Conservation (phyloP, 1,140 invertebrate genomes). For the Onthophagus taurus region DNA sequence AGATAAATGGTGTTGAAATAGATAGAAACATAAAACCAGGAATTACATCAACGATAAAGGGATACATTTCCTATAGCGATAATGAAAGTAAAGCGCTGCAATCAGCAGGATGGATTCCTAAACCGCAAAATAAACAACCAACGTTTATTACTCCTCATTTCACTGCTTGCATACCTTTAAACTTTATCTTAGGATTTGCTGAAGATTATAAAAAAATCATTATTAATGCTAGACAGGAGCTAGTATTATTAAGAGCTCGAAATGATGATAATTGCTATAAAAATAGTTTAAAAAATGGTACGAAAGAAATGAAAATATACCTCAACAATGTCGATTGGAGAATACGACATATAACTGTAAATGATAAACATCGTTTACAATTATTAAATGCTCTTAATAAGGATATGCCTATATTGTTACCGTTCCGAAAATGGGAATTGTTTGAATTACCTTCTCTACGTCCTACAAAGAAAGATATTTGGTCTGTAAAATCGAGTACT, state of each 20-base stretch:
- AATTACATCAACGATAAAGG: slow-evolving; percentile 36
- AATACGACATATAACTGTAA: background rate
- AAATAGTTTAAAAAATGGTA: background rate
- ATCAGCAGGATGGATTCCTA: slow-evolving; percentile 28
- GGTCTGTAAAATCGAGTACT: slow-evolving; percentile 17
- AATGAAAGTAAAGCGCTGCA: slow-evolving; percentile 20
- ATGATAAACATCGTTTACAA: background rate
- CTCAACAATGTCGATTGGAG: slow-evolving; percentile 4
- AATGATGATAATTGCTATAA: slow-evolving; percentile 10
- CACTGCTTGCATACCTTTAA: slow-evolving; percentile 35
- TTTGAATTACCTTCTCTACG: slow-evolving; percentile 16
- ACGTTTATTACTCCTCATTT: slow-evolving; percentile 25
- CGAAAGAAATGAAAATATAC: background rate
- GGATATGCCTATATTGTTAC: slow-evolving; percentile 13
- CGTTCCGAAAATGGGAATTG: slow-evolving; percentile 18
- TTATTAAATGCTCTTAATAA: slow-evolving; percentile 11
- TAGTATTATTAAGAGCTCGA: slow-evolving; percentile 12
- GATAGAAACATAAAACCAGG: slow-evolving; percentile 37
- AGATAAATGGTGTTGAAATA: slow-evolving; percentile 38
- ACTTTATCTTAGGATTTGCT: slow-evolving; percentile 24
- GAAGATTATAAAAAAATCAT: slow-evolving; percentile 17
- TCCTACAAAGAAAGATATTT: slow-evolving; percentile 17
- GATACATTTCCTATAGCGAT: slow-evolving; percentile 24
- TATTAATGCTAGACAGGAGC: slow-evolving; percentile 14
- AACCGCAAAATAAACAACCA: background rate